Conservation (phyloP, 1,140 invertebrate species). For the Drosophila hydei region DNA sequence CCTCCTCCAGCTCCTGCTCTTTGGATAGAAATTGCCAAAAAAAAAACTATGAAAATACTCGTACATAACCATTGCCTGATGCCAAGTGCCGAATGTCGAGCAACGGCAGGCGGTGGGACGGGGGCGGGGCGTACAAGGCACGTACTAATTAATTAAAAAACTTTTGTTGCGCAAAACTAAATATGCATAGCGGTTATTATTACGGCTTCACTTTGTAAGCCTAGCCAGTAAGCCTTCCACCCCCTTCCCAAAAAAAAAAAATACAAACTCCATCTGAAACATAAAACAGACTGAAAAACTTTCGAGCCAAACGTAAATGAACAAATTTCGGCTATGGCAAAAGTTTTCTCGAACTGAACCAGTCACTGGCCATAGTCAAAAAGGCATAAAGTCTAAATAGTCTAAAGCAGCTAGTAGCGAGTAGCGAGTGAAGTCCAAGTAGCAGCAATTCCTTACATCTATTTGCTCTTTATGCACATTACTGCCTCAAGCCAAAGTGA, state of each 20-base stretch:
- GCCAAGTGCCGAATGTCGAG: background rate
- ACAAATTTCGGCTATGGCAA: conserved; percentile 35
- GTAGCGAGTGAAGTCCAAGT: no score
- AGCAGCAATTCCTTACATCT: no score
- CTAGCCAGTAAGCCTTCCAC: background rate
- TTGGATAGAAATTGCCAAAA: background rate
- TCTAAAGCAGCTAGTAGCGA: no score
- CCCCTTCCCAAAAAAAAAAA: background rate
- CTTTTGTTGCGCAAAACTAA: conserved; percentile 66
- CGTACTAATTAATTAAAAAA: conserved; percentile 81
- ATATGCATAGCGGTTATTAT: conserved; percentile 71
- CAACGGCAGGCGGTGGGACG: background rate
- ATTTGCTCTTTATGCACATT: no score
- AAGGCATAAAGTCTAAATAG: background rate
- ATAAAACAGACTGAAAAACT: conserved; percentile 19
- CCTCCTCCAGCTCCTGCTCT: no score
- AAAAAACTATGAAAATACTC: conserved; percentile 12
- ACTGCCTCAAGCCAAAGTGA: no score
- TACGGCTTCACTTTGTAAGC: conserved; percentile 51
- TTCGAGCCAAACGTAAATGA: conserved; percentile 37
- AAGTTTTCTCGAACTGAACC: conserved; percentile 26
- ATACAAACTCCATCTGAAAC: conserved; percentile 8
- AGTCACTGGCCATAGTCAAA: background rate
- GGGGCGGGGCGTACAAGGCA: background rate
- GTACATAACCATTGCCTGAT: conserved; percentile 40